A percentile compares a stretch with the other conserved stretches of the same genome.
These are phyloP conservation scores for Allophyes oxyacanthae DNA, from an alignment of 2,888 invertebrate species.

Conservation along the genomic window DNA sequence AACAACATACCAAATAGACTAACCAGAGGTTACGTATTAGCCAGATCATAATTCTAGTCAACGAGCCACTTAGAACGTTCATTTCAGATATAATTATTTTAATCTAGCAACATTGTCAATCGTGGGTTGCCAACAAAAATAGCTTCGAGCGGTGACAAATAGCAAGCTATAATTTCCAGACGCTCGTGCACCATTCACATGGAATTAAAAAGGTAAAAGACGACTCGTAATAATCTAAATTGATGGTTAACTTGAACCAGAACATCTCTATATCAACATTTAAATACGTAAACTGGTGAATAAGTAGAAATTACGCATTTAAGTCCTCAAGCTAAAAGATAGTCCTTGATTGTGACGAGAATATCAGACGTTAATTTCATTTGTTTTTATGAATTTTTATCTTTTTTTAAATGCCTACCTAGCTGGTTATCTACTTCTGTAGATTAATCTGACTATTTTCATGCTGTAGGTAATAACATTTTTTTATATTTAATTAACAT, in stretches of 20 bases:
- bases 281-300: conserved; percentile 15
- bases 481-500: too few relatives aligned
- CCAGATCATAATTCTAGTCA: conserved; percentile 51
- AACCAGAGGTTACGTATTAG: conserved; percentile 37
- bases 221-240: conserved; percentile 37
- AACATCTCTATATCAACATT: conserved; percentile 17
- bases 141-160: conserved; percentile 49
- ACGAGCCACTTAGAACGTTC: conserved; percentile 40
- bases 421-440: neutral
- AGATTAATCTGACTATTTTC: neutral
- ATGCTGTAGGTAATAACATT: too few relatives aligned
- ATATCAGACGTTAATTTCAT: conserved; percentile 1
- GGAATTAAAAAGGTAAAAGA: conserved; percentile 29
- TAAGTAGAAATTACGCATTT: conserved; percentile 37
- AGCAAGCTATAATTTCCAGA: conserved; percentile 45
- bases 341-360: conserved; percentile 30
- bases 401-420: too few relatives aligned
- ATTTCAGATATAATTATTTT: conserved; percentile 47
- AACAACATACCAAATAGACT: conserved; percentile 34
- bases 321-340: conserved; percentile 16
- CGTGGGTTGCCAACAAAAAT: conserved; percentile 37
- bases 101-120: conserved; percentile 56
- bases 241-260: conserved; percentile 41
- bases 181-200: conserved; percentile 12
- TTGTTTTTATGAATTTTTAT: neutral